Percentiles rank a stretch among this genome's conserved stretches.
phyloP scores from a whole-genome alignment of 2,797 vertebrate species.

The Oophaga sylvatica region DNA sequence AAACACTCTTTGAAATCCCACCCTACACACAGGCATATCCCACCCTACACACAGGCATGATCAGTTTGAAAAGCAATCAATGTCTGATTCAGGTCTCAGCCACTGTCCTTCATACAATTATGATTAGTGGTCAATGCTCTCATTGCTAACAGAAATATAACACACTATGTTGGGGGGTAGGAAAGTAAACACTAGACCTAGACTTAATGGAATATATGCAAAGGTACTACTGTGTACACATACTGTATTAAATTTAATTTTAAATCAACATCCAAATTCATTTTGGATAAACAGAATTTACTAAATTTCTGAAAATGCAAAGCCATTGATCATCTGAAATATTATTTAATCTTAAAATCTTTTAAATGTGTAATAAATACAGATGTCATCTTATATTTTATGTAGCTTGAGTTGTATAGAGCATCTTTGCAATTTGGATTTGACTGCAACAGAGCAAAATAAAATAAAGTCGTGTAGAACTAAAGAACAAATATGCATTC shows the following conservation, averaged over 20 bases:
- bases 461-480: too few relatives aligned
- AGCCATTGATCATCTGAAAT: background rate
- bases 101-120: background rate
- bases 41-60: background rate
- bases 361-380: background rate
- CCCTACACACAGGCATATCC: background rate
- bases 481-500: too few relatives aligned
- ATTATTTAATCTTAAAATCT: background rate
- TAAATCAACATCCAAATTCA: background rate
- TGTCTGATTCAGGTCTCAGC: background rate
- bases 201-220: background rate
- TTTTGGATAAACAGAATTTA: background rate
- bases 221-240: background rate
- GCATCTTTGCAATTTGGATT: background rate
- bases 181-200: background rate
- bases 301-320: background rate
- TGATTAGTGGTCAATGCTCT: background rate
- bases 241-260: background rate
- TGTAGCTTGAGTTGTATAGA: background rate
- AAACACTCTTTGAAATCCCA: background rate
- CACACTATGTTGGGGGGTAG: background rate
- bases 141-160: background rate
- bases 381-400: background rate
- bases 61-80: background rate
- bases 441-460: too few relatives aligned